Base-by-base conservation (phyloP, 2,888 invertebrate genomes). In the Blastobasis lacticolella region DNA sequence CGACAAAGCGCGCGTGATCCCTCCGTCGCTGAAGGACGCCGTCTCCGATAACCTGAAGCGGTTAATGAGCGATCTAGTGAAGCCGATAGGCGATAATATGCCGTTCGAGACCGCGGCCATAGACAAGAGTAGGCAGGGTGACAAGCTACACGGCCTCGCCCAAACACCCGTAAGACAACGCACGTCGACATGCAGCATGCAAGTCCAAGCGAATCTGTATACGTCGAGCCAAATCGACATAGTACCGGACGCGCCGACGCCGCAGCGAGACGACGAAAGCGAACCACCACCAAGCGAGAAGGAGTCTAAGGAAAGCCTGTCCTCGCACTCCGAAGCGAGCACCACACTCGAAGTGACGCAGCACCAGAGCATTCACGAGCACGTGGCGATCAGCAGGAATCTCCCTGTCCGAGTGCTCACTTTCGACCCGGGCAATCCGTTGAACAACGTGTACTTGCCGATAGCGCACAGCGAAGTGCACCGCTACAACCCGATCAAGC, bases 181-280 rank as follows among this genome's bases (percentile, higher is more conserved):
- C 9, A 52, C 64, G 0, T 76, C 81, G 0, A 75, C 69, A 0
- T 65, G 69, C 46, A 81, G 76, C 51, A 76, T 64, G 0, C 72
- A 84, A 49, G 64, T 83, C 42, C 86, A 88, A 62, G 77, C 83
- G 0, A 78, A 82, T 57, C 54, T 83, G 4, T 38, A 69, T 0
- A 64, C 75, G 0, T 80, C 87, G 0, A 87, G 86, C 52, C 87
- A 87, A 63, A 71, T 86, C 8, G 86, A 85, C 38, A 43, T 86
- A 0, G 60, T 23, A 23, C 64, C 7, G 46, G 63, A 1, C 8
- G 6, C 42, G 4, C 23, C 23, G 23, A 23, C 23, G 23, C 23
- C 23, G 23, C 23, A 23, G 23, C 23, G 3, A 23, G 23, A 23
- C 23, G 23, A 23, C 23, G 23, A 23, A 23, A 23, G 23, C 23